Evolutionary conservation across 1,140 invertebrate species (phyloP).

Genomic region (Drepana arcuata): DNA sequence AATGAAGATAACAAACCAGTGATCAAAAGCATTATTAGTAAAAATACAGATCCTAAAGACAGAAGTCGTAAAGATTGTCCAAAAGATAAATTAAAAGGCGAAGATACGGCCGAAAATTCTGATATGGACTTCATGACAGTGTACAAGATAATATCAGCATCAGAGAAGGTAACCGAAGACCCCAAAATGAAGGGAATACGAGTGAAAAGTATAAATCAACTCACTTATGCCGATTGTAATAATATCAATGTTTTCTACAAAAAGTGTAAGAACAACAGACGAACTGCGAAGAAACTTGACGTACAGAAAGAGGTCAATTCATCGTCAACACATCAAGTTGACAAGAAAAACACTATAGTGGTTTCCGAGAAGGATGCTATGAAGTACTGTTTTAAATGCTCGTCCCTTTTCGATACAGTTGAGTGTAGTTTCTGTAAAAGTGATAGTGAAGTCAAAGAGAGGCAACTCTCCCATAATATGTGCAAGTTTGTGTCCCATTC

Average conservation of each 20-base stretch:
- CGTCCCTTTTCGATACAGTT: too few species aligned
- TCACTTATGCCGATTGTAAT: neutral
- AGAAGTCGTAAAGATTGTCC: conserved; percentile 4
- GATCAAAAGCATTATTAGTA: too few species aligned
- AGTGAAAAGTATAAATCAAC: neutral
- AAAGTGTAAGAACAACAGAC: conserved; percentile 6
- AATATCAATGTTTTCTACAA: conserved; percentile 8
- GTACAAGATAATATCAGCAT: conserved; percentile 30
- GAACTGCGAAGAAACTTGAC: conserved; percentile 3
- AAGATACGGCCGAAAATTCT: conserved; percentile 15
- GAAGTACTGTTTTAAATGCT: conserved; percentile 2
- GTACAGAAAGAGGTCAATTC: conserved; percentile 3
- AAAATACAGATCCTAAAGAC: too few species aligned
- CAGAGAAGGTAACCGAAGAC: too few species aligned
- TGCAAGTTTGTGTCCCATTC: too few species aligned
- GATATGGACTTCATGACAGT: too few species aligned
- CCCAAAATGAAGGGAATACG: conserved; percentile 11
- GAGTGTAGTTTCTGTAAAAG: too few species aligned
- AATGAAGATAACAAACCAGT: conserved; percentile 3
- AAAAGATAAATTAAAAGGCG: conserved; percentile 6
- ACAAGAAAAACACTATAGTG: neutral
- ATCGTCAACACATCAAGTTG: neutral
- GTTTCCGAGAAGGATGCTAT: conserved; percentile 4
- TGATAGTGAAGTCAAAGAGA: too few species aligned
- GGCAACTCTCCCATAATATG: too few species aligned